Conservation (phyloP, 2,797 vertebrate species). For the Acropternis orthonyx region DNA sequence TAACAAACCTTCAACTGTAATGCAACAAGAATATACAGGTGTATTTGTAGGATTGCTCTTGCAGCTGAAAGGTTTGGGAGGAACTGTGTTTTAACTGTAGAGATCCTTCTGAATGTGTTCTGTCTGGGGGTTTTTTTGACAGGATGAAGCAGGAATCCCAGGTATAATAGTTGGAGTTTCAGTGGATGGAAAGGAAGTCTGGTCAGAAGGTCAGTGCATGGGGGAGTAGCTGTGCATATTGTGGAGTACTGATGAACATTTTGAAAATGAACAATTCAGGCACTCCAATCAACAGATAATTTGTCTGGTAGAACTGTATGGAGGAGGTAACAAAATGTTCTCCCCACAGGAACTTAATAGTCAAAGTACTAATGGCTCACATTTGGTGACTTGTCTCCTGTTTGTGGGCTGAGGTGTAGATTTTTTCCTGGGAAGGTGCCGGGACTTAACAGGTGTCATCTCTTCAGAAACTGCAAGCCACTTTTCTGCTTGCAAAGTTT, state of each 20-base stretch:
- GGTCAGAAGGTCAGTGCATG: constrained; percentile 87
- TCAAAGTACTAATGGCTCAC: not conserved
- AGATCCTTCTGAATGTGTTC: not conserved
- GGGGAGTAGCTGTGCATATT: not conserved
- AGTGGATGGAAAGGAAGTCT: constrained; percentile 89
- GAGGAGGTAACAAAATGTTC: not conserved
- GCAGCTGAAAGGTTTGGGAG: not conserved
- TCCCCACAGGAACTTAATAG: not conserved
- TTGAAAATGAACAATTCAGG: not conserved
- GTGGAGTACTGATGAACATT: not conserved
- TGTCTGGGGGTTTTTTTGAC: not conserved
- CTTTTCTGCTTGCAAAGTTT: not conserved
- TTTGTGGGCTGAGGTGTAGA: not conserved
- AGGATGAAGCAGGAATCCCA: constrained; percentile 93
- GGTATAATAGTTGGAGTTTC: constrained; percentile 92
- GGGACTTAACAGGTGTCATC: not conserved
- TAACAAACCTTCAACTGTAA: not conserved
- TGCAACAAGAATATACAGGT: fast-evolving
- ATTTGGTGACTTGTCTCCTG: not conserved
- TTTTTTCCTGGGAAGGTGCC: not conserved
- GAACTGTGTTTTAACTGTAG: not conserved
- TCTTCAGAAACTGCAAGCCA: not conserved
- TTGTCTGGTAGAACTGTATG: not conserved
- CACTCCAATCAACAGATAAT: not conserved
- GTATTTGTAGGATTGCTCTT: not conserved